Base-by-base conservation (phyloP, 1,140 invertebrate species). In the Anoplolepis gracilipes region DNA sequence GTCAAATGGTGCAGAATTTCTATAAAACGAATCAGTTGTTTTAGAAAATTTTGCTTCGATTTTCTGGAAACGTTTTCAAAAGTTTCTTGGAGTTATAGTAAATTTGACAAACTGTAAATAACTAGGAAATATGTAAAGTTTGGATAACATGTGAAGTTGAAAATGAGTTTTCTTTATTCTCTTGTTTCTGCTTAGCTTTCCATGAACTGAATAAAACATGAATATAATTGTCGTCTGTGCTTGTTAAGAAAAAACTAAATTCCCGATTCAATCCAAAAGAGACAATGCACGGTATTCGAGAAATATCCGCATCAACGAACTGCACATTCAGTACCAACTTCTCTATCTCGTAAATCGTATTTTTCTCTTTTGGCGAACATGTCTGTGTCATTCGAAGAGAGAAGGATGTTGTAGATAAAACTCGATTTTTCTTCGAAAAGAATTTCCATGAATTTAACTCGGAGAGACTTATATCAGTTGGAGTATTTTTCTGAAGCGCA, bases 361-460 rank as follows among this genome's bases (percentile, higher is more conserved):
- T 49, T 72, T 65, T 65, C 61, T 36, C 13, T 65, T 49, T 49
- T 13, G 25, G 1, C 42, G 28, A 65, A 36, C 39, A 67, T 79
- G 36, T 79, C 36, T 25, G 11, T 67, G 53, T 36, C 49, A 64
- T 53, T 3, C 62, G n/a, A 65, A 36, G 25, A 33, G 33, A 25
- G 59, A 46, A 61, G 67, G 11, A 13, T 36, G n/a, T 30, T 65
- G 30, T 8, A 39, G 39, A 65, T 65, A 64, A 65, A 77, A 64
- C 28, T 53, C n/a, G 61, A 79, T 79, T 79, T 53, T 53, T 7
- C 30, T 42, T 28, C 33, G 46, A 36, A n/a, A 69, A 39, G 25
- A 81, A 42, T 57, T 81, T 81, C 33, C 33, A 6, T n/a, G 25
- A 70, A 81, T n/a, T 42, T 13, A 72, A 81, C 11, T 59, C 19